phyloP scores from a whole-genome alignment of 1,140 invertebrate species.

The Bilobella aurantiaca region DNA sequence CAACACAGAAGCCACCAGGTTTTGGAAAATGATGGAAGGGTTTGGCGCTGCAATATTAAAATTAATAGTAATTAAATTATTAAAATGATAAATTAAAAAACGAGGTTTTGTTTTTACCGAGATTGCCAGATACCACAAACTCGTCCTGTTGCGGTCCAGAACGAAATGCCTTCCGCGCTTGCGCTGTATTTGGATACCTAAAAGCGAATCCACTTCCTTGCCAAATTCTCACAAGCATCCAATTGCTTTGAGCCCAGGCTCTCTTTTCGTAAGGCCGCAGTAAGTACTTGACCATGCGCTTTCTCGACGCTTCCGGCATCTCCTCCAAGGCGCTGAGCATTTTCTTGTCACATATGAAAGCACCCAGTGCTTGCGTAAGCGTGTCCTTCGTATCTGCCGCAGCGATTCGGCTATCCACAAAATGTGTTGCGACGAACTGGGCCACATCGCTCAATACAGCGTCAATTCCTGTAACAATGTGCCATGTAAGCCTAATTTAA shows the following conservation, averaged over 20 bases:
- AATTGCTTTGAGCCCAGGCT: constrained; percentile 77
- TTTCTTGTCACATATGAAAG: constrained; percentile 52
- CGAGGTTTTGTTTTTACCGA: too few relatives aligned
- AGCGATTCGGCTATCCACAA: constrained; percentile 62
- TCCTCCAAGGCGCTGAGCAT: constrained; percentile 54
- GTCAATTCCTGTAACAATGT: constrained; percentile 41
- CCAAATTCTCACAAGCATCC: constrained; percentile 73
- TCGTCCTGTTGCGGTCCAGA: constrained; percentile 32
- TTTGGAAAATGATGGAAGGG: constrained; percentile 51
- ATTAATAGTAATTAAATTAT: not conserved
- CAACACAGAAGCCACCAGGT: constrained; percentile 46
- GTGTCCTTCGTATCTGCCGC: constrained; percentile 64
- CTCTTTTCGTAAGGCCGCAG: constrained; percentile 61
- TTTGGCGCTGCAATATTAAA: constrained; percentile 46
- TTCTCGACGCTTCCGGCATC: constrained; percentile 46
- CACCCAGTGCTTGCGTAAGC: constrained; percentile 62
- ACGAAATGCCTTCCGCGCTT: constrained; percentile 21
- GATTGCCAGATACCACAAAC: constrained; percentile 31
- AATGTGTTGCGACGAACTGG: constrained; percentile 62
- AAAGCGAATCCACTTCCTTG: constrained; percentile 71
- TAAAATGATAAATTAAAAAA: constrained; percentile 5
- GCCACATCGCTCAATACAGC: constrained; percentile 52
- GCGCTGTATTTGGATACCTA: constrained; percentile 54
- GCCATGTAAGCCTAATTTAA: too few relatives aligned
- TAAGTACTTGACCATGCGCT: constrained; percentile 28